Evolutionary conservation across 2,113 vertebrate genomes (phyloP).

Genomic region (Hemiscyllium ocellatum): DNA sequence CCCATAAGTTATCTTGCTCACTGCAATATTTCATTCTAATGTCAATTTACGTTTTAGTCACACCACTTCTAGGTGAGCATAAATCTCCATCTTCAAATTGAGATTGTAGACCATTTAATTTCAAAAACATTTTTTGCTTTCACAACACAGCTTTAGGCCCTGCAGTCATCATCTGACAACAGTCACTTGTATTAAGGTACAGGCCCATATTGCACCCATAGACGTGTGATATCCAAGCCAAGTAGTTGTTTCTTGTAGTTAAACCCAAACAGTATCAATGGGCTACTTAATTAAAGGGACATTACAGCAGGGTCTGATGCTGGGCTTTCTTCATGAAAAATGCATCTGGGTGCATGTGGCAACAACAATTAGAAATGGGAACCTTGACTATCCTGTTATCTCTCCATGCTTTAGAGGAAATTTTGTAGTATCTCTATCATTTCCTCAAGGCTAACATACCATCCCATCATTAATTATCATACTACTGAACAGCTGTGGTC

Average conservation of each 20-base stretch:
- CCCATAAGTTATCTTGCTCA: background rate
- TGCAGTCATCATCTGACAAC: background rate
- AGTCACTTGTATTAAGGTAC: background rate
- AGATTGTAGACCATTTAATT: background rate
- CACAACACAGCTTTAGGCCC: background rate
- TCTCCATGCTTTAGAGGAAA: background rate
- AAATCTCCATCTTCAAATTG: background rate
- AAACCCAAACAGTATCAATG: background rate
- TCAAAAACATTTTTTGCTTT: background rate
- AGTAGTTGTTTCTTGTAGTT: background rate
- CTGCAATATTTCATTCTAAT: background rate
- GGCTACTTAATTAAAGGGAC: background rate
- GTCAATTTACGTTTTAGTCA: background rate
- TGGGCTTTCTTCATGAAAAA: background rate
- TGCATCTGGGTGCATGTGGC: background rate
- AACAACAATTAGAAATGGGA: background rate
- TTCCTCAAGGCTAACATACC: background rate
- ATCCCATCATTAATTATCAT: background rate
- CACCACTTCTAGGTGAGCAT: background rate
- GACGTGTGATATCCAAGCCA: background rate
- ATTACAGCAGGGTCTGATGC: background rate
- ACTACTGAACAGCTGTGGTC: background rate
- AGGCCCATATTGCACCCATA: background rate
- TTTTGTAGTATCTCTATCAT: background rate
- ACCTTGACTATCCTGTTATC: background rate